These are phyloP conservation scores for Geodia barretti DNA, from an alignment of 37 sponge, comb jelly and placozoan species.

Conservation along the genomic window DNA sequence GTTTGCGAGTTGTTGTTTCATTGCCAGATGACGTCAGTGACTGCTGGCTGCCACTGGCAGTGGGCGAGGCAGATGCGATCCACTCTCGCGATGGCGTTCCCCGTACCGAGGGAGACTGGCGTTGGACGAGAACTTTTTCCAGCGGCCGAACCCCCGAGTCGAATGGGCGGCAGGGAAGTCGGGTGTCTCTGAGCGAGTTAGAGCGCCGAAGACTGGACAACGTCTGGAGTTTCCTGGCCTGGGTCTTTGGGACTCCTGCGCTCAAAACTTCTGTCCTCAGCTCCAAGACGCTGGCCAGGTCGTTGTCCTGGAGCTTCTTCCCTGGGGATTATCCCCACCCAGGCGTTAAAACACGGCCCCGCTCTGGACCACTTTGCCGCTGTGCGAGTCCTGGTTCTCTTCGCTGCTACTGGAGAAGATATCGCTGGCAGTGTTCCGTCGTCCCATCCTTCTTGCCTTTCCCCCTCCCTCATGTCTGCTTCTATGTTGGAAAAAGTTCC, in stretches of 20 bases:
- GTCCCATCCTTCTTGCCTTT: background rate
- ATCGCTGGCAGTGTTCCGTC: background rate
- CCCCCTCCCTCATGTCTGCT: background rate
- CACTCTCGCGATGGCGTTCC: background rate
- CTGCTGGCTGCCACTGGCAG: background rate
- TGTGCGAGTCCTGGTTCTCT: background rate
- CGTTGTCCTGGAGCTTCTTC: background rate
- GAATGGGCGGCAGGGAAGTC: background rate
- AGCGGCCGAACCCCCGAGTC: too few relatives aligned
- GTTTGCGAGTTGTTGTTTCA: too few relatives aligned
- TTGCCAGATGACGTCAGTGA: background rate
- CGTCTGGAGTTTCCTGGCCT: background rate
- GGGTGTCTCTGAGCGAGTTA: background rate
- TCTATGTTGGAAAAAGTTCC: background rate
- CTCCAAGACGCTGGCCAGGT: slow-evolving; percentile 31
- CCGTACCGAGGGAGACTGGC: background rate
- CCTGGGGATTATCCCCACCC: background rate
- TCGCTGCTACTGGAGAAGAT: background rate
- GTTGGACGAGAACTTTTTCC: too few relatives aligned
- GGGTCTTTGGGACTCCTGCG: slow-evolving; percentile 14
- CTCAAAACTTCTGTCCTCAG: slow-evolving; percentile 8
- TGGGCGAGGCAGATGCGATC: background rate
- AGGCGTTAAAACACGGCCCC: slow-evolving; percentile 8
- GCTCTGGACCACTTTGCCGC: background rate
- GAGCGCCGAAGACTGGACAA: background rate